Base-by-base conservation (phyloP, 1,140 invertebrate species). In the Orchestia grillus region DNA sequence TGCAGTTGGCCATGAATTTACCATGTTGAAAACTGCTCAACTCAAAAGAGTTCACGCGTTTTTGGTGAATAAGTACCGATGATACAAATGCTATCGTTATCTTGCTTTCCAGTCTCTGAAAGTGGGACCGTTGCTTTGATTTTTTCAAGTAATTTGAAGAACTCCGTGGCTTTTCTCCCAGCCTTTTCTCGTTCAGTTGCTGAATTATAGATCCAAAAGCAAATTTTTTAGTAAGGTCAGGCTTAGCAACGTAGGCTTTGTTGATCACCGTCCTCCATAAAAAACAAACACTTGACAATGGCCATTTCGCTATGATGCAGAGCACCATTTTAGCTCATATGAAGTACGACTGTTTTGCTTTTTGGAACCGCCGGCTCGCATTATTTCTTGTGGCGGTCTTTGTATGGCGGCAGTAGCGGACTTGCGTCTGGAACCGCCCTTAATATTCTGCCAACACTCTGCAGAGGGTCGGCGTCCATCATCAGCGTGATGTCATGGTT, bases 241-340 rank as follows among this genome's bases (percentile, higher is more conserved):
- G 88, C 41, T 43, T 11, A 43, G 88, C 41, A 91, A 8, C 41
- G 44, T 41, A 42, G 3, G 41, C 11, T 42, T 42, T 91, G 88
- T 41, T 91, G 41, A 11, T 36, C 88, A 11, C 41, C 41, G 41
- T 44, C 41, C 88, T 91, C 44, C 41, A 91, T 43, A 91, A 42
- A 88, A 91, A 42, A 44, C 23, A 91, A 91, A 36, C 28, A 44
- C 44, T 91, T 43, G 3, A 91, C 41, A 91, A 42, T 91, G 88
- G 28, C 41, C 88, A 44, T 44, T 42, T 91, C 44, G 41, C 44
- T 43, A 42, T 42, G 88, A 91, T 42, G 3, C 3, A 91, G 8
- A 91, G 88, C 44, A 23, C 88, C 88, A 91, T 91, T 91, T 91
- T 43, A 43, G 88, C 88, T 91, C 8, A 41, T 16, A 91, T 91